These are phyloP conservation scores for Sialia sialis DNA, from an alignment of 2,113 vertebrate genomes.

Conservation along the genomic window DNA sequence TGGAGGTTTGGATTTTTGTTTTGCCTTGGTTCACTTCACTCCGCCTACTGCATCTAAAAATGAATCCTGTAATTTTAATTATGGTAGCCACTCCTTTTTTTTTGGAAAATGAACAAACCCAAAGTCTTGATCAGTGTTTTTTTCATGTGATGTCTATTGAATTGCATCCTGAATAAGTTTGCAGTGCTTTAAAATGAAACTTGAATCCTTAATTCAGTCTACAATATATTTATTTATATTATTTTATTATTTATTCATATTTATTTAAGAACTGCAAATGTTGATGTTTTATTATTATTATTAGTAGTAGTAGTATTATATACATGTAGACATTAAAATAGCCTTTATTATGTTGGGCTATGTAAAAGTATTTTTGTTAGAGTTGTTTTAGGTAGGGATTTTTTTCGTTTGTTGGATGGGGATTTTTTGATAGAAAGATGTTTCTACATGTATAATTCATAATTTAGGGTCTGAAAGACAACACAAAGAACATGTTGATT, in stretches of 20 bases:
- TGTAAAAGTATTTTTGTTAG: neutral
- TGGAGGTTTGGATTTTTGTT: neutral
- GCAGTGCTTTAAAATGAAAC: neutral
- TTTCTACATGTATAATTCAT: neutral
- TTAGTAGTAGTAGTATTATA: neutral
- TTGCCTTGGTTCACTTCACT: conserved; percentile 32
- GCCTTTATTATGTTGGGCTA: neutral
- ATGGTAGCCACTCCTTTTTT: neutral
- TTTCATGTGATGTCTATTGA: neutral
- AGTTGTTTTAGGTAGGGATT: neutral
- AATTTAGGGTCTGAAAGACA: neutral
- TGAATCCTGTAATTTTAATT: neutral
- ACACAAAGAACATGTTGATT: neutral
- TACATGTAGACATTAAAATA: neutral
- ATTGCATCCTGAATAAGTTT: neutral
- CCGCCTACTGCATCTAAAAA: conserved; percentile 15
- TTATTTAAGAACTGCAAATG: neutral
- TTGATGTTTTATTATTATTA: neutral
- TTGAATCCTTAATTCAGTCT: neutral
- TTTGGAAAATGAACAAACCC: neutral
- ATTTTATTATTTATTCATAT: no score
- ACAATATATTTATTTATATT: neutral
- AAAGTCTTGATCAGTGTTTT: neutral
- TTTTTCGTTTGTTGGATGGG: neutral
- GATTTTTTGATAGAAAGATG: neutral